Evolutionary conservation across 2,888 invertebrate species (phyloP), one percentile per base, ranked within the genome.

Genomic region (Drosophila parthenogenetica): DNA sequence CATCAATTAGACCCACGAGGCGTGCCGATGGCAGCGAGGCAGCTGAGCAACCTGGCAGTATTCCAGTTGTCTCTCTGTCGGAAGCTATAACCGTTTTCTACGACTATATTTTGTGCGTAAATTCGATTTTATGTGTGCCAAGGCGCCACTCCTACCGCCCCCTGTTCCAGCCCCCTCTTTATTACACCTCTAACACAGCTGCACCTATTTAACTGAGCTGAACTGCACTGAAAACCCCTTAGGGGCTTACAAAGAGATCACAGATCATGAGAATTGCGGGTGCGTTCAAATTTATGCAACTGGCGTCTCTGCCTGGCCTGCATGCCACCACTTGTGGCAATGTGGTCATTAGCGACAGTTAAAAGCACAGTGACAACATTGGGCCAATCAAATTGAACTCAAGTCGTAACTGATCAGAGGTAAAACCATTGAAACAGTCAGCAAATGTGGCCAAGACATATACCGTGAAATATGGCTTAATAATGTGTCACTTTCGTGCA

Each of bases 1-100:
- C 85, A 69, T 77, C 87, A 87, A 86, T 86, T 89, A 89, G 89
- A 84, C 81, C 85, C 87, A 68, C 73, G 85, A 84, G 81, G 81
- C 83, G 67, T 69, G 73, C 77, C 35, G 8, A 35, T 64, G 51
- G 16, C 51, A 63, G 32, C 22, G 8, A 32, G 19, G 48, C 66
- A 53, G 42, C 45, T 5, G 11, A 19, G 29, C 29, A 19, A 45
- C 43, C 54, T 53, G 68, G 55, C 60, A 53, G 55, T 69, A 69
- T 77, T 73, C 69, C 83, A 85, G 79, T 82, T 84, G 79, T 79
- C 77, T 77, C 81, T 86, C 77, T 77, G 84, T 86, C 85, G 85
- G 85, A 86, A 86, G 89, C 85, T 87, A 81, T 89, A 89, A 74
- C 73, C 75, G 74, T 84, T 85, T 29, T 79, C 77, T 84, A 89